Percentiles rank a stretch among this genome's conserved stretches.
Evolutionary conservation across 2,888 invertebrate genomes (phyloP).

Genomic region (Drosophila algonquin): DNA sequence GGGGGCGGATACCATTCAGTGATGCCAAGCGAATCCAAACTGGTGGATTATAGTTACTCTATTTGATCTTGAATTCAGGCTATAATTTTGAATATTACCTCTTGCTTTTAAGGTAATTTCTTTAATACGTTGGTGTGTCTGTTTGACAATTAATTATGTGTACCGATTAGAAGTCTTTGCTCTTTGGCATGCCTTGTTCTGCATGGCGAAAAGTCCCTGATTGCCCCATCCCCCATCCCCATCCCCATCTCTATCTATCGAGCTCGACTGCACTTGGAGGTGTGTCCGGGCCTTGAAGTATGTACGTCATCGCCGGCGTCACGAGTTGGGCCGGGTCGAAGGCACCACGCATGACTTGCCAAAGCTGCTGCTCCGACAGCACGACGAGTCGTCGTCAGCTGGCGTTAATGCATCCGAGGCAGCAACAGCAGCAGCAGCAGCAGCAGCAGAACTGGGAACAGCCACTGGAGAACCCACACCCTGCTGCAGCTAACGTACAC

Average conservation of each 20-base stretch:
- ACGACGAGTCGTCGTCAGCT: slow-evolving; percentile 23
- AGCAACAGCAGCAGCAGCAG: slow-evolving; percentile 24
- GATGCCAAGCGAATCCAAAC: slow-evolving; percentile 9
- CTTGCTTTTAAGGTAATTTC: no score
- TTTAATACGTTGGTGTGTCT: no score
- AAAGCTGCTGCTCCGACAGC: slow-evolving; percentile 15
- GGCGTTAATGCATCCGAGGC: slow-evolving; percentile 38
- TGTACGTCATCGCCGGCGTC: slow-evolving; percentile 14
- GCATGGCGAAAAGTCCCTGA: no score
- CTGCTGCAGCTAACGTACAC: slow-evolving; percentile 12
- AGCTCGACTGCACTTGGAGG: slow-evolving; percentile 13
- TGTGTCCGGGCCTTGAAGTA: slow-evolving; percentile 28
- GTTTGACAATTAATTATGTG: no score
- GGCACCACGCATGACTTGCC: slow-evolving; percentile 45
- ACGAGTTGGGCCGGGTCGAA: slow-evolving; percentile 23
- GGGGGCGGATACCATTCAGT: background rate
- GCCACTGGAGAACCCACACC: slow-evolving; percentile 45
- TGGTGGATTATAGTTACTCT: background rate
- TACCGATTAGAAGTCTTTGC: no score
- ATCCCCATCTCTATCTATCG: background rate
- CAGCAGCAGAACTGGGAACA: slow-evolving; percentile 16
- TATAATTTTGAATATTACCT: background rate
- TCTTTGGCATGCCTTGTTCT: background rate
- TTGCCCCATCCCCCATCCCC: background rate
- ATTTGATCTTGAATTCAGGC: background rate